Percentiles rank a stretch among this genome's conserved stretches.
phyloP scores from a whole-genome alignment of 2,888 invertebrate species.

The Agapetus fuscipes region DNA sequence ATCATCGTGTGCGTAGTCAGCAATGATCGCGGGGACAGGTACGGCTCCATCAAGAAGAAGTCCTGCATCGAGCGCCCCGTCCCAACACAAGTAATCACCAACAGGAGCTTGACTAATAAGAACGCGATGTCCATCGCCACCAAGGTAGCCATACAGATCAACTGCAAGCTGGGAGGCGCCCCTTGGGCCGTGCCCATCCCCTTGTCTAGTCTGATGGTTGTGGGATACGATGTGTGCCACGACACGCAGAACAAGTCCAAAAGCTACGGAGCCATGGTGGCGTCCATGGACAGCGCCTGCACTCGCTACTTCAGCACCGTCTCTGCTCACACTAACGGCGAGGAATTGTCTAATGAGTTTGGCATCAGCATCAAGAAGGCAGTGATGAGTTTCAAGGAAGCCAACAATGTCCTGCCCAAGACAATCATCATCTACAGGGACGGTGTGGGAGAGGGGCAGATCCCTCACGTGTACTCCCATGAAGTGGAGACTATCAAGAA shows the following conservation, averaged over 20 bases:
- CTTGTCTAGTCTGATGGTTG: slow-evolving; percentile 59
- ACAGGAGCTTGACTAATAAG: slow-evolving; percentile 50
- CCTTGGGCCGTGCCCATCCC: slow-evolving; percentile 76
- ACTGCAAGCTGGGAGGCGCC: slow-evolving; percentile 86
- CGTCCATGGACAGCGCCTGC: slow-evolving; percentile 49
- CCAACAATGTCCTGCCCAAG: slow-evolving; percentile 41
- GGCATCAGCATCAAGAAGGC: slow-evolving; percentile 50
- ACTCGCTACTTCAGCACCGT: slow-evolving; percentile 66
- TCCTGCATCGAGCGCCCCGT: slow-evolving; percentile 66
- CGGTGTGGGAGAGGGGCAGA: slow-evolving; percentile 90
- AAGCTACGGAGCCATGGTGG: slow-evolving; percentile 71
- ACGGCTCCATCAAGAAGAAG: slow-evolving; percentile 82
- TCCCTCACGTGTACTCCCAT: slow-evolving; percentile 63
- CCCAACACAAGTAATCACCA: slow-evolving; percentile 51
- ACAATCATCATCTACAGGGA: slow-evolving; percentile 80
- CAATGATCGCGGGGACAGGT: slow-evolving; percentile 34
- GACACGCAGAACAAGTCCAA: slow-evolving; percentile 58
- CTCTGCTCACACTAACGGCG: slow-evolving; percentile 60
- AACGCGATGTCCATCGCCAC: slow-evolving; percentile 73
- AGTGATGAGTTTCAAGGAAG: slow-evolving; percentile 39
- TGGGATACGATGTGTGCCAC: slow-evolving; percentile 86
- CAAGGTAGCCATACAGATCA: slow-evolving; percentile 87
- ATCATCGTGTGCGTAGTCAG: slow-evolving; percentile 59
- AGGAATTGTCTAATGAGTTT: slow-evolving; percentile 68
- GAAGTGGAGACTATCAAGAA: too few species aligned